phyloP scores from a whole-genome alignment of 2,113 vertebrate species.

The Bettongia penicillata region DNA sequence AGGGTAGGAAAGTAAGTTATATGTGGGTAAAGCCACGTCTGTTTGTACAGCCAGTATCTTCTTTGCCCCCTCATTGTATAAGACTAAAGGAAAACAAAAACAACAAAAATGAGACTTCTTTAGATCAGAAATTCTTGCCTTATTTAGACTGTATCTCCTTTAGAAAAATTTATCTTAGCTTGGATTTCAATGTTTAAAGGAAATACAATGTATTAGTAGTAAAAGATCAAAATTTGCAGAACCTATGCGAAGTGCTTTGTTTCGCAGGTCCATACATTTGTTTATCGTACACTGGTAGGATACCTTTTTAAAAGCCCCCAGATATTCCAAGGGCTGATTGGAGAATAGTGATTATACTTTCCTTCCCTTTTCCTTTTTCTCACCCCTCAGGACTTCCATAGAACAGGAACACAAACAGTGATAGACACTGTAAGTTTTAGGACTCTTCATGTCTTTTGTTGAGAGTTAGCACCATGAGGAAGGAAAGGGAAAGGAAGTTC shows the following conservation, averaged over 20 bases:
- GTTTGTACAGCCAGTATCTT: no score
- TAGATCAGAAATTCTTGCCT: neutral
- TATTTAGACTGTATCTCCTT: neutral
- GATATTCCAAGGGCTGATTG: neutral
- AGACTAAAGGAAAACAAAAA: neutral
- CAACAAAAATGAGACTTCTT: neutral
- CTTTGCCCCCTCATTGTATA: neutral
- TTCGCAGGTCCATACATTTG: neutral
- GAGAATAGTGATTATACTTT: neutral
- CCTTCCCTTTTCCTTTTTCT: neutral
- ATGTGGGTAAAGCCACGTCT: neutral
- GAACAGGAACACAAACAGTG: neutral
- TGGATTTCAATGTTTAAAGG: neutral
- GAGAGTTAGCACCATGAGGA: neutral
- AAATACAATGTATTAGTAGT: neutral
- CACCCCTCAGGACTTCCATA: neutral
- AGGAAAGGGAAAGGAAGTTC: neutral
- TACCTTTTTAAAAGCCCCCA: neutral
- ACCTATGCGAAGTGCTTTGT: neutral
- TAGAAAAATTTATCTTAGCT: neutral
- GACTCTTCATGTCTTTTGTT: slow-evolving; percentile 19
- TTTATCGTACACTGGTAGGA: neutral
- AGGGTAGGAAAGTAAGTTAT: neutral
- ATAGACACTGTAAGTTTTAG: neutral
- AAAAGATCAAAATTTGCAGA: neutral